Conservation (phyloP, 2,113 vertebrate species). For the Solea senegalensis region DNA sequence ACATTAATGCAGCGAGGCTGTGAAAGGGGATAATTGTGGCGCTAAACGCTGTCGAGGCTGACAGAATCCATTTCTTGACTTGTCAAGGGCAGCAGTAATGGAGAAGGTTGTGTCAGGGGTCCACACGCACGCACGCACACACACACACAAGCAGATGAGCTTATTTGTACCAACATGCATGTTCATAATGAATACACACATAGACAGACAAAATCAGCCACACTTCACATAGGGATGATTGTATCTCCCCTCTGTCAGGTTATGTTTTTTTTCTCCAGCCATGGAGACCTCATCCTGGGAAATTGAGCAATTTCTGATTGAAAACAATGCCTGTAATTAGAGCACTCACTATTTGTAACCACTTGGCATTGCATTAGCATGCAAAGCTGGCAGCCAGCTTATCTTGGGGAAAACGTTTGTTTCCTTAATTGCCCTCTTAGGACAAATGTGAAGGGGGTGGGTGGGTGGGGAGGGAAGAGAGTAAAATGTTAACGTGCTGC, state of each 20-base stretch:
- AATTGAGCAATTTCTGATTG: slow-evolving; percentile 86
- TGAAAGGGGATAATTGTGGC: slow-evolving; percentile 82
- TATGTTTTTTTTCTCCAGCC: slow-evolving; percentile 73
- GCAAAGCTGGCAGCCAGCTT: slow-evolving; percentile 88
- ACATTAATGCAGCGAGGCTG: slow-evolving; percentile 76
- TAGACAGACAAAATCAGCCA: slow-evolving; percentile 51
- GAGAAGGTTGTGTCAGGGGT: slow-evolving; percentile 55
- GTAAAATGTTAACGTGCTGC: slow-evolving; percentile 81
- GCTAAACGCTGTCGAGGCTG: slow-evolving; percentile 71
- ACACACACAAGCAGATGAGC: slow-evolving; percentile 48
- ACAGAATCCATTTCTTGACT: slow-evolving; percentile 74
- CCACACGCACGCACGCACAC: slow-evolving; percentile 41
- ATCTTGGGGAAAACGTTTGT: slow-evolving; percentile 89
- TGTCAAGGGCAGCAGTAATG: slow-evolving; percentile 69
- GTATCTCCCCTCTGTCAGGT: slow-evolving; percentile 78
- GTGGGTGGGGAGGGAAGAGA: slow-evolving; percentile 74
- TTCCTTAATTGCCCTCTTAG: slow-evolving; percentile 93
- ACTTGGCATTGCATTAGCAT: slow-evolving; percentile 89
- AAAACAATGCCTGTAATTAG: slow-evolving; percentile 88
- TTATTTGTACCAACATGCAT: slow-evolving; percentile 56
- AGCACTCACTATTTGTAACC: slow-evolving; percentile 86
- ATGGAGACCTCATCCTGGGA: slow-evolving; percentile 82
- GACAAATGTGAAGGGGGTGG: slow-evolving; percentile 86
- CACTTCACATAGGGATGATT: slow-evolving; percentile 70
- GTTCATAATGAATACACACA: slow-evolving; percentile 45